Evolutionary conservation across 2,888 invertebrate species (phyloP), one percentile per base, ranked within the genome.

Genomic region (Dynastes maya): DNA sequence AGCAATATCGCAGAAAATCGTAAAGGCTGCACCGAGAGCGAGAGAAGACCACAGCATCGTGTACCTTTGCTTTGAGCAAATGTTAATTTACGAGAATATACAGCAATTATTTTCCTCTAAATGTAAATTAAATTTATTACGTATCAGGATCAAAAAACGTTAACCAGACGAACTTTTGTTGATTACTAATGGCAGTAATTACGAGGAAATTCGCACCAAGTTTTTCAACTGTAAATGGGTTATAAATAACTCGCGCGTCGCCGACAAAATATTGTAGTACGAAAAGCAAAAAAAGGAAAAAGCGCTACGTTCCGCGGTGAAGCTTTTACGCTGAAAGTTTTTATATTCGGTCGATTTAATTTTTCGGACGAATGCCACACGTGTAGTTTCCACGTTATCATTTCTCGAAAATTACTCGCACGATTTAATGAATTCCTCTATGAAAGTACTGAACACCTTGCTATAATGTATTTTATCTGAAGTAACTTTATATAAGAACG

Each of bases 301-400:
- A 45, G 45, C n/a, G 6, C 16, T n/a, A 64, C 32, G 22, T n/a
- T 6, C 22, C 9, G 55, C 16, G 16, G 53, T 22, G 29, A 4
- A 76, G 76, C 64, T 76, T 76, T 65, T 16, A 9, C 29, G 65
- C 5, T 67, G 37, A 67, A 76, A 76, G 51, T 76, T 51, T 76
- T 76, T 55, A 76, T 65, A 55, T 76, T 40, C 49, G 37, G 65
- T 9, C 32, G 65, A 37, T 45, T 37, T 67, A 55, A 64, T 76
- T 76, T 76, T 76, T 76, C 76, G 55, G 37, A 27, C 55, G 65
- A 65, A 27, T 51, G 51, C 27, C 16, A 76, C 76, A 76, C 53
- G 76, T 76, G 51, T 53, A 53, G 45, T 51, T 51, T 37, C 51
- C 32, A 16, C 16, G 8, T 13, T 13, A 74, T 61, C 58, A 49